Conservation (phyloP, 2,888 invertebrate species). For the Ectemnius lituratus region DNA sequence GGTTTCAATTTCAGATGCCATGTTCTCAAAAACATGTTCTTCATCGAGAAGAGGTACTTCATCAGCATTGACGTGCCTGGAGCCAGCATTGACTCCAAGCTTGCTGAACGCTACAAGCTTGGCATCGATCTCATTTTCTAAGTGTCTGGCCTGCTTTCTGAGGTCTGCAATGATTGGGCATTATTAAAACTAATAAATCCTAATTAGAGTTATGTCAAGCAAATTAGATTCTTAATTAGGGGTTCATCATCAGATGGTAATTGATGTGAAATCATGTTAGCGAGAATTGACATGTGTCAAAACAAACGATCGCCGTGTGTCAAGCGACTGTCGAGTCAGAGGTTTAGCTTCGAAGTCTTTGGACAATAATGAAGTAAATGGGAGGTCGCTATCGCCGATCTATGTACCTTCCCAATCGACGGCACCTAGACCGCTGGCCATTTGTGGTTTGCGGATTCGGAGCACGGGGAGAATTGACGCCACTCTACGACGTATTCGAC, state of each 20-base stretch:
- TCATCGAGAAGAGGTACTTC: slow-evolving; percentile 90
- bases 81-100: slow-evolving; percentile 84
- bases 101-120: slow-evolving; percentile 98
- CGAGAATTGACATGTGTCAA: slow-evolving; percentile 37
- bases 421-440: slow-evolving; percentile 65
- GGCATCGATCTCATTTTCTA: slow-evolving; percentile 98
- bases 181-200: not conserved
- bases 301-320: slow-evolving; percentile 21
- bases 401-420: slow-evolving; percentile 71
- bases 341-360: no score
- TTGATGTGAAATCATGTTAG: no score
- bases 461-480: slow-evolving; percentile 18
- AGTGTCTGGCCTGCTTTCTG: slow-evolving; percentile 92
- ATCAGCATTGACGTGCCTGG: slow-evolving; percentile 78
- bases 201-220: not conserved
- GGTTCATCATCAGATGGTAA: no score
- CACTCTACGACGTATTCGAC: slow-evolving; percentile 20
- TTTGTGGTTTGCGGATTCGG: slow-evolving; percentile 54
- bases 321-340: no score
- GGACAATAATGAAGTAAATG: no score
- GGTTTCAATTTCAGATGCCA: slow-evolving; percentile 95
- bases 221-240: not conserved
- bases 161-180: slow-evolving; percentile 82
- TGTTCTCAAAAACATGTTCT: slow-evolving; percentile 94
- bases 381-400: slow-evolving; percentile 14